These are phyloP conservation scores for Vanessa cardui DNA, from an alignment of 2,888 invertebrate species.

Conservation along the genomic window DNA sequence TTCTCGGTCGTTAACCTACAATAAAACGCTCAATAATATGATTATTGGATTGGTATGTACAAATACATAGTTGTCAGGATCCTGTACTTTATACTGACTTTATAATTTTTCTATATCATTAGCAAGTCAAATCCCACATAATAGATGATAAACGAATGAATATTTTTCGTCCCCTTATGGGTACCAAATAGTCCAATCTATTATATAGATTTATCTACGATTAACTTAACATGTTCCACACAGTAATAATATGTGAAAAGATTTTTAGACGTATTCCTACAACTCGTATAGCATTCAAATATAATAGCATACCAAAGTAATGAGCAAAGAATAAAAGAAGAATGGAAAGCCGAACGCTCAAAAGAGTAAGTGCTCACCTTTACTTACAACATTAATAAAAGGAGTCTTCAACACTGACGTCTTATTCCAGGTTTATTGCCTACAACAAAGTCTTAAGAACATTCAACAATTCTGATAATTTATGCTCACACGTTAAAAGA, in stretches of 20 bases:
- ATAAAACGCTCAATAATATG: conserved; percentile 2
- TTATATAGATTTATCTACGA: too few species aligned
- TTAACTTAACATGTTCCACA: not conserved
- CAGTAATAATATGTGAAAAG: not conserved
- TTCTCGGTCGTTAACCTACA: not conserved
- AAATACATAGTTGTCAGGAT: not conserved
- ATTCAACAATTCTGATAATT: conserved; percentile 60
- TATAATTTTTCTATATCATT: not conserved
- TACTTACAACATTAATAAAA: conserved; percentile 55
- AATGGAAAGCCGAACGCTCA: conserved; percentile 6
- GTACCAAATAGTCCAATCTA: too few species aligned
- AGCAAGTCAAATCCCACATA: too few species aligned
- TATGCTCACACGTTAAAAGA: conserved; percentile 33
- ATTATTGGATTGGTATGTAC: not conserved
- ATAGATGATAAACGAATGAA: too few species aligned
- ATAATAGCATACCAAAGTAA: conserved; percentile 3
- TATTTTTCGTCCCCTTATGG: too few species aligned
- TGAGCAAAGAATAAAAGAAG: conserved; percentile 8
- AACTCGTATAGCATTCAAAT: not conserved
- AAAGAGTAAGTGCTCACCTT: conserved; percentile 39
- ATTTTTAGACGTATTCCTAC: not conserved
- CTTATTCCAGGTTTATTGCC: conserved; percentile 60
- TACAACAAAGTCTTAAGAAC: conserved; percentile 56
- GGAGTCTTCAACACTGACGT: conserved; percentile 47
- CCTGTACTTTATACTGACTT: not conserved